Evolutionary conservation across 2,888 invertebrate species (phyloP).

Genomic region (Seira ritae): DNA sequence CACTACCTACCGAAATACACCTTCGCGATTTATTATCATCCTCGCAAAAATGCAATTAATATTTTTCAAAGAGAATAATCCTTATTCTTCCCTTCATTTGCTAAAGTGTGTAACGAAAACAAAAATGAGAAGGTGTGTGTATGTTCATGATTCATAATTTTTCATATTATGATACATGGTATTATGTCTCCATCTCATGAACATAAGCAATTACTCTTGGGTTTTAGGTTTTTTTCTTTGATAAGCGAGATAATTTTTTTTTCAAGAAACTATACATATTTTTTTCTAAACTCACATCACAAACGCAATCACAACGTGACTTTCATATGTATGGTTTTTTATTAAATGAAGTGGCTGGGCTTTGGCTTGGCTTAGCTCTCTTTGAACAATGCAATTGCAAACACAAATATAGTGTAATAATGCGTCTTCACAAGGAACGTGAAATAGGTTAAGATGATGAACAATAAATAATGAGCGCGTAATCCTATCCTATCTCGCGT

Average conservation of each 20-base stretch:
- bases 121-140: background rate
- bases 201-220: background rate
- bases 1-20: background rate
- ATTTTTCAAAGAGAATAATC: background rate
- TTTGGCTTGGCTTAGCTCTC: background rate
- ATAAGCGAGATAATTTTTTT: no score
- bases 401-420: constrained; percentile 16
- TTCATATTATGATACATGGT: no score
- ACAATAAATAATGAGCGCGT: constrained; percentile 13
- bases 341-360: no score
- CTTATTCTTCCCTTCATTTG: no score
- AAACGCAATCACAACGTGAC: background rate
- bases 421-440: constrained; percentile 33
- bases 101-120: background rate
- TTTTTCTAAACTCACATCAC: background rate
- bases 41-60: background rate
- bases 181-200: constrained; percentile 1
- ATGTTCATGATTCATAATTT: no score
- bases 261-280: no score
- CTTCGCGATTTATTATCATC: background rate
- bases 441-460: constrained; percentile 59
- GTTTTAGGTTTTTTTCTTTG: no score
- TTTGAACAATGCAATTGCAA: background rate
- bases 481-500: constrained; percentile 3
- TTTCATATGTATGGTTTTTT: background rate